A percentile compares a stretch with the other conserved stretches of the same genome.
These are phyloP conservation scores for Paramisgurnus dabryanus DNA, from an alignment of 2,113 vertebrate species.

Conservation along the genomic window DNA sequence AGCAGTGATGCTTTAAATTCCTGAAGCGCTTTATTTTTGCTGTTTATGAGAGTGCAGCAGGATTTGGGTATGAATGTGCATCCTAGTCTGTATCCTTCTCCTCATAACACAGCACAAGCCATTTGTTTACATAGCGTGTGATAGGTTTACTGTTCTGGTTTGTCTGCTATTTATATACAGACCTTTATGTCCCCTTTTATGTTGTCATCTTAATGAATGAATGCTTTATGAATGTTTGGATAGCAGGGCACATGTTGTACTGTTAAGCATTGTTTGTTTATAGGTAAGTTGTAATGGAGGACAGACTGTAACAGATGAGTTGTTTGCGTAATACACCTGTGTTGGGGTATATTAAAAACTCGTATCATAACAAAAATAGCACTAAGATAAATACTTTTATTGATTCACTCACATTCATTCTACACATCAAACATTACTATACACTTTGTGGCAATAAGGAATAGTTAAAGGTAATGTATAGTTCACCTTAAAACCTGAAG, in stretches of 20 bases:
- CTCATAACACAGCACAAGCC: background rate
- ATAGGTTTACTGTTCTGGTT: conserved; percentile 1
- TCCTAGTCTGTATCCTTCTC: conserved; percentile 19
- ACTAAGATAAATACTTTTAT: too few relatives aligned
- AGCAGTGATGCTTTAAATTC: too few relatives aligned
- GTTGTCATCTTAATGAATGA: background rate
- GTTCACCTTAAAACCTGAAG: too few relatives aligned
- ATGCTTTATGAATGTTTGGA: background rate
- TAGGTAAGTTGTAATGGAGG: background rate
- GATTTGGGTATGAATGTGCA: background rate
- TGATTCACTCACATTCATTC: too few relatives aligned
- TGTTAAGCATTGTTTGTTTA: background rate
- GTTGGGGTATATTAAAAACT: too few relatives aligned
- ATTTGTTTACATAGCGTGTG: background rate
- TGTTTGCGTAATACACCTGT: too few relatives aligned
- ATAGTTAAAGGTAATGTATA: too few relatives aligned
- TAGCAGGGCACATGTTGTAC: background rate
- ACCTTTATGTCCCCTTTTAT: background rate
- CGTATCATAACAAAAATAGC: too few relatives aligned
- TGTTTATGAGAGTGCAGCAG: background rate
- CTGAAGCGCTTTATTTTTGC: too few relatives aligned
- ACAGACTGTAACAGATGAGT: background rate
- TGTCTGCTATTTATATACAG: background rate
- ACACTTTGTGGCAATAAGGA: too few relatives aligned
- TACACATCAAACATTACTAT: too few relatives aligned